Conservation (phyloP, 35 echinoderm and acorn worm species). For the Acanthaster planci region DNA sequence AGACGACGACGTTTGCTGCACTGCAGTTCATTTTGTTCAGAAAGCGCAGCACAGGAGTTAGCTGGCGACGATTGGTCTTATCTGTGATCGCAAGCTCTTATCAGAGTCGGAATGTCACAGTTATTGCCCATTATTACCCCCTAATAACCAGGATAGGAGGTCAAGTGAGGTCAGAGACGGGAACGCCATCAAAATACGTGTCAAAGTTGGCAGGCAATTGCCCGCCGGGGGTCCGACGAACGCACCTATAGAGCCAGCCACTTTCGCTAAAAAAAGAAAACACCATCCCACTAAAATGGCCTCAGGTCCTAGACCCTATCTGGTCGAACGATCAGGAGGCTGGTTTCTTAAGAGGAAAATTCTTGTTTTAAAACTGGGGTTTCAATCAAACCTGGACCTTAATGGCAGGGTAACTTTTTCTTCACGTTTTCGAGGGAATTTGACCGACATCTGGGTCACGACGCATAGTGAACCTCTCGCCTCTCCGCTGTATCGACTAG, state of each 20-base stretch:
- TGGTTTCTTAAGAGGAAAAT: too few species aligned
- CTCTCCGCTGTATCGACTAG: background rate
- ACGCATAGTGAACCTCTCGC: background rate
- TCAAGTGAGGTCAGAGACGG: background rate
- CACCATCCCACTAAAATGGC: too few species aligned
- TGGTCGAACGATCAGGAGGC: too few species aligned
- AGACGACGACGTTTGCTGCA: too few species aligned
- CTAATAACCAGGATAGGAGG: constrained; percentile 8
- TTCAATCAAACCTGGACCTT: background rate
- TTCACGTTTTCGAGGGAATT: background rate
- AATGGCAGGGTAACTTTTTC: background rate
- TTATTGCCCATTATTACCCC: constrained; percentile 20
- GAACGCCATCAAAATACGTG: background rate
- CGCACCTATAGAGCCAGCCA: too few species aligned
- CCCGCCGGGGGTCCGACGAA: background rate
- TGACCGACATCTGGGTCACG: background rate
- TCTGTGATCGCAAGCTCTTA: constrained; percentile 16
- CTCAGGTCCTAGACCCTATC: too few species aligned
- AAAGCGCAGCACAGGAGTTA: background rate
- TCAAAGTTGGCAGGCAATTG: background rate
- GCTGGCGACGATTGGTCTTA: constrained; percentile 12
- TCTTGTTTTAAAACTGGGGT: background rate
- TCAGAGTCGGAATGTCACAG: constrained; percentile 12
- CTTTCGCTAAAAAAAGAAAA: too few species aligned
- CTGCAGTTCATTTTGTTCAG: too few species aligned